Base-by-base conservation (phyloP, 2,888 invertebrate species). In the Lottia gigantea region DNA sequence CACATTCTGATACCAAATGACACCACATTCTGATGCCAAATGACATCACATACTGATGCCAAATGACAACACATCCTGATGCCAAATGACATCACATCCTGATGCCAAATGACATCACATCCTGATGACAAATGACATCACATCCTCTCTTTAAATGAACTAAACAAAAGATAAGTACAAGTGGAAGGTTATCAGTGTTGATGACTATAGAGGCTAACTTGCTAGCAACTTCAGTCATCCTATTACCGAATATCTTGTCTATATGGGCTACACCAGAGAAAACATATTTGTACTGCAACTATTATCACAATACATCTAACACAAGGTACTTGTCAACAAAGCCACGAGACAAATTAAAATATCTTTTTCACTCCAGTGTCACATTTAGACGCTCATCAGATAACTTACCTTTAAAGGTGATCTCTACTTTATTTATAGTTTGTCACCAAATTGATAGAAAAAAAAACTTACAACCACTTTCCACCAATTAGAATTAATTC, bases 221-320 rank as follows among this genome's bases (percentile, higher is more conserved):
- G 19, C 55, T 55, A 55, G 55, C 23, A 19, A 55, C 55, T 55
- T 55, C 55, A 55, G 55, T 55, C 23, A 55, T 55, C 55, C 23
- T 55, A 55, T 23, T 23, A 23, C 55, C 23, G 55, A 19, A 55
- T 55, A 23, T 55, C 55, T 55, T 23, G 55, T 19, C 55, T 23
- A 11, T 40, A 40, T 23, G 55, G 23, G 55, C 19, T 23, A 55
- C 55, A 23, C 55, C 55, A 55, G 23, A 55, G 55, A 55, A 55
- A 55, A 55, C 55, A 55, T 55, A 23, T 55, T 55, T 55, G 55
- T 55, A 55, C 55, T 55, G 23, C 55, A 55, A 55, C 55, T 23
- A 55, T 55, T 55, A 55, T 55, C 55, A 55, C 55, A 55, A 55
- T 55, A 55, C 55, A 55, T 55, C 40, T 55, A 55, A 23, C 55